These are phyloP conservation scores for Drosophila ananassae DNA, from an alignment of 1,140 invertebrate genomes.

Conservation along the genomic window DNA sequence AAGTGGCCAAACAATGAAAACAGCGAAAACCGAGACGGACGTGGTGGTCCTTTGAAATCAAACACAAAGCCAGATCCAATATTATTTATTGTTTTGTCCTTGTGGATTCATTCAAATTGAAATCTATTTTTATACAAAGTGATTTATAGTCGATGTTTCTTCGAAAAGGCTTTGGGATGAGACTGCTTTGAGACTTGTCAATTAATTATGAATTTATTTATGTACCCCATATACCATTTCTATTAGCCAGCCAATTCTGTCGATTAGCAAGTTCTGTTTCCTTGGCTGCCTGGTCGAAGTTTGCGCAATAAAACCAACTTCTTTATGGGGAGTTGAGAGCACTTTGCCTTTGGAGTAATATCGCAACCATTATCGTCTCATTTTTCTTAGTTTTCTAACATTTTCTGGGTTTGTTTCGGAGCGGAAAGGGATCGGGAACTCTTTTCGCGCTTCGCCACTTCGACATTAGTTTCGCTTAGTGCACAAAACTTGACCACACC, in stretches of 20 bases:
- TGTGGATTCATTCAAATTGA: slow-evolving; percentile 17
- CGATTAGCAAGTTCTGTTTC: slow-evolving; percentile 35
- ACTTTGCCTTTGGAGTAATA: slow-evolving; percentile 57
- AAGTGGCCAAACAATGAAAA: slow-evolving; percentile 47
- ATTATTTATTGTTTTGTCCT: slow-evolving; percentile 68
- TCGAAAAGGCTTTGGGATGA: not conserved
- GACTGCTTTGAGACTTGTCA: not conserved
- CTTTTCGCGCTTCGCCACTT: slow-evolving; percentile 71
- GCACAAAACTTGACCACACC: slow-evolving; percentile 68
- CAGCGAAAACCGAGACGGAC: slow-evolving; percentile 12
- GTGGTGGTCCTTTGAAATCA: slow-evolving; percentile 53
- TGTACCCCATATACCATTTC: slow-evolving; percentile 14
- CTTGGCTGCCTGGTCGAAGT: slow-evolving; percentile 23
- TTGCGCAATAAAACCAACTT: slow-evolving; percentile 54
- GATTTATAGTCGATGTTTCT: slow-evolving; percentile 29
- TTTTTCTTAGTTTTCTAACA: slow-evolving; percentile 71
- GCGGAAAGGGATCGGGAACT: slow-evolving; percentile 27
- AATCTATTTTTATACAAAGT: slow-evolving; percentile 41
- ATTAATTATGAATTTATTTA: slow-evolving; percentile 4
- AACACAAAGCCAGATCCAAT: slow-evolving; percentile 60
- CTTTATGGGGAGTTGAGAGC: slow-evolving; percentile 49
- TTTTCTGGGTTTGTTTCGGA: slow-evolving; percentile 14
- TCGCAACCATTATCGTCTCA: slow-evolving; percentile 70
- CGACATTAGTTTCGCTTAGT: slow-evolving; percentile 76
- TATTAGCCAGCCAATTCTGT: slow-evolving; percentile 32